These are phyloP conservation scores for Falco concolor DNA, from an alignment of 2,797 vertebrate species.

Conservation along the genomic window DNA sequence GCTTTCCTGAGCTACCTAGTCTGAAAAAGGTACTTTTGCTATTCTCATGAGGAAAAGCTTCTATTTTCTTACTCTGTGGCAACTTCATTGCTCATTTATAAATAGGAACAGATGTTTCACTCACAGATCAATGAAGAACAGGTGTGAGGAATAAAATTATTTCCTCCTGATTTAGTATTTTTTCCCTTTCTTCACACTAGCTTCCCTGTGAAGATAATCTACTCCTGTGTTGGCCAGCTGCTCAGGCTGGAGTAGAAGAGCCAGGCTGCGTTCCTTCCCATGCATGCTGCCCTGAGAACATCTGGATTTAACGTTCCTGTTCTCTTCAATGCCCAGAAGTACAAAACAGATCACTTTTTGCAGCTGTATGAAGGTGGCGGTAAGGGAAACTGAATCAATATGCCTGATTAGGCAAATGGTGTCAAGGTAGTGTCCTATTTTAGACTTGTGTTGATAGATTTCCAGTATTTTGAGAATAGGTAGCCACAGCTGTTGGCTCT, in stretches of 20 bases:
- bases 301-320: neutral
- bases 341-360: neutral
- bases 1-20: neutral
- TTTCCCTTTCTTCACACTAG: neutral
- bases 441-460: neutral
- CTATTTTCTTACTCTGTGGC: neutral
- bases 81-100: neutral
- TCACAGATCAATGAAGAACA: slow-evolving; percentile 6
- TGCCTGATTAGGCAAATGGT: neutral
- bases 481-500: neutral
- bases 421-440: neutral
- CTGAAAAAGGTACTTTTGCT: neutral
- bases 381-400: neutral
- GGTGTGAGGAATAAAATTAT: slow-evolving; percentile 18
- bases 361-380: neutral
- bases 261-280: neutral
- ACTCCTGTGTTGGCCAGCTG: neutral
- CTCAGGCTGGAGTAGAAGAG: neutral
- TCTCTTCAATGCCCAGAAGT: neutral
- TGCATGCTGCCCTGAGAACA: neutral
- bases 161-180: neutral
- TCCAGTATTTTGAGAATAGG: neutral
- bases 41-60: neutral
- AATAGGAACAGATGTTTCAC: slow-evolving; percentile 25
- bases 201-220: neutral